phyloP scores from a whole-genome alignment of 2,888 invertebrate genomes.

The Eueremaeus valkanovi region DNA sequence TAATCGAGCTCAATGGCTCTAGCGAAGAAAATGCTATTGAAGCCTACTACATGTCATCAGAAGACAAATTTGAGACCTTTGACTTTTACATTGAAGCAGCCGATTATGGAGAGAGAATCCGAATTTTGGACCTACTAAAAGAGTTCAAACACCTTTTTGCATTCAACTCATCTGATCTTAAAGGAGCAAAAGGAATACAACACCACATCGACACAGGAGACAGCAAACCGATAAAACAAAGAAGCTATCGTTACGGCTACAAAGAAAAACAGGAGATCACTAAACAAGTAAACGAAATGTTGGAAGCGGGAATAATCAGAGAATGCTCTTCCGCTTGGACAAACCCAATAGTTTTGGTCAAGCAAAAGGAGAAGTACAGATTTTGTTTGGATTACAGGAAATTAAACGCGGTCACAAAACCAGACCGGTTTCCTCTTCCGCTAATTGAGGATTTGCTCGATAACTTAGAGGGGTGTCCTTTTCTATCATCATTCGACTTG shows the following conservation, averaged over 20 bases:
- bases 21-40: no score
- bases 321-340: neutral
- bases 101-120: neutral
- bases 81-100: neutral
- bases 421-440: conserved; percentile 23
- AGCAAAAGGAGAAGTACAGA: conserved; percentile 18
- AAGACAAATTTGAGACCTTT: neutral
- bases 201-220: neutral
- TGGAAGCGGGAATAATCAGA: neutral
- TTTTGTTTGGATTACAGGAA: conserved; percentile 37
- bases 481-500: conserved; percentile 24
- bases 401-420: conserved; percentile 36
- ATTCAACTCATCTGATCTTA: neutral
- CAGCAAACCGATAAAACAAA: neutral
- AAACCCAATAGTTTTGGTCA: conserved; percentile 16
- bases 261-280: neutral
- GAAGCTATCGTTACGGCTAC: neutral
- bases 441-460: conserved; percentile 33
- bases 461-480: neutral
- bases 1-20: no score
- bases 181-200: neutral
- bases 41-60: no score
- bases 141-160: conserved; percentile 19
- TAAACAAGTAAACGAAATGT: neutral
- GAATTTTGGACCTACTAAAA: neutral